phyloP scores from a whole-genome alignment of 1,140 invertebrate species.

The Mamestra configurata region DNA sequence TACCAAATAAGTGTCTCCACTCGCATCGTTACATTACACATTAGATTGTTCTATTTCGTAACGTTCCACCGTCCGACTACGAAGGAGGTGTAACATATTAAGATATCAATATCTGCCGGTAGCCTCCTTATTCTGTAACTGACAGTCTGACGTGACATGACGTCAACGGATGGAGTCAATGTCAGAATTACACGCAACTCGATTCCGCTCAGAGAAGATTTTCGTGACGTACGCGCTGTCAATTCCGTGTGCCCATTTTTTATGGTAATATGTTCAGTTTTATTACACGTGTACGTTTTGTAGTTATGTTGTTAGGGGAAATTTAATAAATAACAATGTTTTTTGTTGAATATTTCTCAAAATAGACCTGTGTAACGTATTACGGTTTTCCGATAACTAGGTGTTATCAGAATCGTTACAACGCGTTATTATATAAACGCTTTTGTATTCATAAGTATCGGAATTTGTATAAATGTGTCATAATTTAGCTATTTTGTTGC shows the following conservation, averaged over 20 bases:
- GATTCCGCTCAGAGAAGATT: conserved; percentile 56
- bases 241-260: conserved; percentile 18
- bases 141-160: conserved; percentile 75
- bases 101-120: conserved; percentile 38
- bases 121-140: conserved; percentile 48
- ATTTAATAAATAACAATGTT: too few relatives aligned
- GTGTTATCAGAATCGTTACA: too few relatives aligned
- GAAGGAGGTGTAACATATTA: conserved; percentile 16
- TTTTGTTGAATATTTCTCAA: too few relatives aligned
- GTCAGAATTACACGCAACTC: conserved; percentile 70
- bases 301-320: neutral
- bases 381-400: too few relatives aligned
- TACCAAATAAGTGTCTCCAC: too few relatives aligned
- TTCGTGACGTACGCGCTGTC: conserved; percentile 51
- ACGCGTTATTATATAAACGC: too few relatives aligned
- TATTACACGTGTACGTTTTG: neutral
- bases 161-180: conserved; percentile 64
- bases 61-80: too few relatives aligned
- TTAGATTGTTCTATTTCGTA: neutral
- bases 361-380: too few relatives aligned
- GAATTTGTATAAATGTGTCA: too few relatives aligned
- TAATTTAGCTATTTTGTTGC: too few relatives aligned
- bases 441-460: too few relatives aligned
- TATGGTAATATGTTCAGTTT: neutral
- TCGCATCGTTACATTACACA: too few relatives aligned